Conservation (phyloP, 2,797 vertebrate species). For the Poecilia gillii region DNA sequence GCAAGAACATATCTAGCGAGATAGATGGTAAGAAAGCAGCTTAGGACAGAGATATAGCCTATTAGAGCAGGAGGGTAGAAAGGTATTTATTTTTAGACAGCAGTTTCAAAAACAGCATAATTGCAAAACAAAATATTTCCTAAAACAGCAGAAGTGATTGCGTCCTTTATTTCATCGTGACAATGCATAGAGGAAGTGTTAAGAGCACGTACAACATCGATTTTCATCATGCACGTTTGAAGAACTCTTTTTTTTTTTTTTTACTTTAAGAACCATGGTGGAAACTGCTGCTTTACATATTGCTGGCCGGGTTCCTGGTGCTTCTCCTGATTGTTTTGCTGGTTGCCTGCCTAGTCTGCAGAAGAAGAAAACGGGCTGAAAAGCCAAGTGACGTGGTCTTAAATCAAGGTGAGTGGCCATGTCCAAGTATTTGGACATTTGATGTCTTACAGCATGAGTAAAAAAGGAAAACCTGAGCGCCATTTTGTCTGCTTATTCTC, state of each 20-base stretch:
- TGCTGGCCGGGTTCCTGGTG: not conserved
- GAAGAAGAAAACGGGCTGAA: not conserved
- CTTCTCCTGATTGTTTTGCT: slow-evolving; percentile 4
- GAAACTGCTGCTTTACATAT: not conserved
- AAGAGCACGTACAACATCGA: not conserved
- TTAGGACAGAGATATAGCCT: not conserved
- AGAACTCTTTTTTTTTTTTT: not conserved
- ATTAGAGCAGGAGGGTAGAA: not conserved
- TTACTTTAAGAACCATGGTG: slow-evolving; percentile 4
- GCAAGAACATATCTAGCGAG: not conserved
- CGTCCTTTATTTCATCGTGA: not conserved
- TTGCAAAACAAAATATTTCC: not conserved
- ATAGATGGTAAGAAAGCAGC: not conserved
- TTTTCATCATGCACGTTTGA: not conserved
- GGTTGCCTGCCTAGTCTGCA: slow-evolving; percentile 5
- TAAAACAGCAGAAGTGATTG: not conserved
- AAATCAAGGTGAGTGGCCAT: slow-evolving; percentile 8
- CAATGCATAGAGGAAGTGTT: not conserved
- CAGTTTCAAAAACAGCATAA: not conserved
- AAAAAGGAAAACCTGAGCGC: not conserved
- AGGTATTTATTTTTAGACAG: not conserved
- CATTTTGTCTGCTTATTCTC: not conserved
- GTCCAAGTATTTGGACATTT: not conserved
- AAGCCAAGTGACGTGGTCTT: too few species aligned
- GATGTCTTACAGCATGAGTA: not conserved